A percentile compares a stretch with the other conserved stretches of the same genome.
phyloP scores from a whole-genome alignment of 2,888 invertebrate species.

The Exephanes ischioxanthus region DNA sequence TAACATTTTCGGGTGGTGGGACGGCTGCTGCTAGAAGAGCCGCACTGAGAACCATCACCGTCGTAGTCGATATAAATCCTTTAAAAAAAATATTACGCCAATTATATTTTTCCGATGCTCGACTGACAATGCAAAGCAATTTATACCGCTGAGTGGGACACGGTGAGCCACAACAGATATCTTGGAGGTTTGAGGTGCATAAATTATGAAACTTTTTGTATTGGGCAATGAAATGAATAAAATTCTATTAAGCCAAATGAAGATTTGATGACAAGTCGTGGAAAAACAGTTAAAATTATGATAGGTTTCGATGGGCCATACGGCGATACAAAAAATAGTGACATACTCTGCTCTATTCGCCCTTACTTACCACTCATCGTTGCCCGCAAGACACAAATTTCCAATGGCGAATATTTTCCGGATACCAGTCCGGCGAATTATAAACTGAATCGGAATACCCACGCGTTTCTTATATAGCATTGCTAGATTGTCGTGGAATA shows the following conservation, averaged over 20 bases:
- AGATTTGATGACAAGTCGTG: no score
- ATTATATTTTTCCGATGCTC: not conserved
- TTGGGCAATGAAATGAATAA: no score
- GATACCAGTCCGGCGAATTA: constrained; percentile 17
- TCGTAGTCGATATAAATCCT: constrained; percentile 9
- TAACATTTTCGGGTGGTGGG: constrained; percentile 5
- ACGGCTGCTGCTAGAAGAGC: constrained; percentile 16
- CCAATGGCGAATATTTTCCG: constrained; percentile 15
- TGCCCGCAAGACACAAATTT: not conserved
- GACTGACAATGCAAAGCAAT: not conserved
- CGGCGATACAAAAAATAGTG: no score
- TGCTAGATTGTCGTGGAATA: not conserved
- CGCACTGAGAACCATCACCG: constrained; percentile 14
- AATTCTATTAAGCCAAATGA: no score
- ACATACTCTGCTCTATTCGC: no score
- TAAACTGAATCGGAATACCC: not conserved
- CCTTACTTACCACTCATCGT: constrained; percentile 36
- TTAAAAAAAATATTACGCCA: not conserved
- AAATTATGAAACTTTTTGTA: no score
- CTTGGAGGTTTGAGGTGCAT: no score
- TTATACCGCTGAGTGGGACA: no score
- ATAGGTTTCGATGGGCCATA: no score
- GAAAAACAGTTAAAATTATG: no score
- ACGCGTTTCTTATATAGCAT: not conserved
- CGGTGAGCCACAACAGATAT: no score